Evolutionary conservation across 1,140 invertebrate genomes (phyloP).

Genomic region (Oedothorax gibbosus): DNA sequence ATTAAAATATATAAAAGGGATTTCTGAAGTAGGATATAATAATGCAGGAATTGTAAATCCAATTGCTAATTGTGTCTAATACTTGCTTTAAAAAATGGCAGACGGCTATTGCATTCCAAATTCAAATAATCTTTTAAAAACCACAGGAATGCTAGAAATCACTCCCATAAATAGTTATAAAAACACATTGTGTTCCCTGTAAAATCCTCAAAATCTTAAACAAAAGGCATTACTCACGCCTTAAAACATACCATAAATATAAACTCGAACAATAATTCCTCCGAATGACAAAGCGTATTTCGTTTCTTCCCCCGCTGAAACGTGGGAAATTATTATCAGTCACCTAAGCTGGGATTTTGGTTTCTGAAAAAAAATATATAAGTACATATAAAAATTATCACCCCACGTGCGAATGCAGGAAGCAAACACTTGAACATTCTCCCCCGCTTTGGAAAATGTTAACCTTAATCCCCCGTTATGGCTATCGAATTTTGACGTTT

Average conservation of each 20-base stretch:
- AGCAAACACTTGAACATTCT: conserved; percentile 5
- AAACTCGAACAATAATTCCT: conserved; percentile 46
- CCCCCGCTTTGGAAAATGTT: conserved; percentile 1
- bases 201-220: conserved; percentile 4
- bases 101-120: too few species aligned
- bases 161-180: neutral
- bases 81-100: too few species aligned
- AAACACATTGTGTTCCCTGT: neutral
- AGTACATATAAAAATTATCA: conserved; percentile 12
- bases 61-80: too few species aligned
- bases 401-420: conserved; percentile 8
- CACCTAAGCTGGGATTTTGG: conserved; percentile 27
- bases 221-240: conserved; percentile 24
- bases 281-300: conserved; percentile 34
- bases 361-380: conserved; percentile 27
- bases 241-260: conserved; percentile 30
- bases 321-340: conserved; percentile 24
- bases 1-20: too few species aligned
- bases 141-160: too few species aligned
- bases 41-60: too few species aligned
- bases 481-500: neutral
- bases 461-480: conserved; percentile 21
- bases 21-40: too few species aligned
- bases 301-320: conserved; percentile 3
- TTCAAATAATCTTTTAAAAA: too few species aligned